Percentiles rank a stretch among this genome's conserved stretches.
phyloP scores from a whole-genome alignment of 37 sponge, comb jelly and placozoan species.

The Aplysina aerophoba region DNA sequence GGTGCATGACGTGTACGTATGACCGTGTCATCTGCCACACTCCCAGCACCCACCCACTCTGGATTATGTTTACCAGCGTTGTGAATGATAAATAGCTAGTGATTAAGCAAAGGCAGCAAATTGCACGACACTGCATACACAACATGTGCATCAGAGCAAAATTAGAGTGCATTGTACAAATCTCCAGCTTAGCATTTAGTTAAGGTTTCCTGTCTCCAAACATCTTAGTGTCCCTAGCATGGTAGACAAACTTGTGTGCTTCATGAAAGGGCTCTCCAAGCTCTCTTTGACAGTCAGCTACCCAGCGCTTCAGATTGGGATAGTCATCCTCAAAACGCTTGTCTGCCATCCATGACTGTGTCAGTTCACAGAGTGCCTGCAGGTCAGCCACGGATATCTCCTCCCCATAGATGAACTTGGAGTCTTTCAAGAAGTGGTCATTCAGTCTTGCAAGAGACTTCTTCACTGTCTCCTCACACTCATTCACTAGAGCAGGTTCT shows the following conservation, averaged over 20 bases:
- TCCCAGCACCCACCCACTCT: too few species aligned
- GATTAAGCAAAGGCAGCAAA: too few species aligned
- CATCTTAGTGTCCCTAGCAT: slow-evolving; percentile 32
- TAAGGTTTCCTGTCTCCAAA: neutral
- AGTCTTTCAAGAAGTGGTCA: slow-evolving; percentile 59
- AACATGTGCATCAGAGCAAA: too few species aligned
- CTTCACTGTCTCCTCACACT: slow-evolving; percentile 14
- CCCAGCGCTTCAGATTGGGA: slow-evolving; percentile 64
- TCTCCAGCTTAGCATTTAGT: too few species aligned
- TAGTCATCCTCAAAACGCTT: slow-evolving; percentile 32
- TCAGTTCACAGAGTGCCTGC: slow-evolving; percentile 79
- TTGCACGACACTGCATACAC: too few species aligned
- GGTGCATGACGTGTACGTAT: too few species aligned
- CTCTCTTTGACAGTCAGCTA: slow-evolving; percentile 55
- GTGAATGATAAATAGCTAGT: too few species aligned
- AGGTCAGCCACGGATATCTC: slow-evolving; percentile 83
- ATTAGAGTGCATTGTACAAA: too few species aligned
- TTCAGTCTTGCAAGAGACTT: slow-evolving; percentile 54
- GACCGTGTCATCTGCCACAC: too few species aligned
- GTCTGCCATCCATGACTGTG: slow-evolving; percentile 68
- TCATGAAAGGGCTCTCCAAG: slow-evolving; percentile 74
- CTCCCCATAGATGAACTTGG: slow-evolving; percentile 68
- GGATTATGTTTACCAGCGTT: too few species aligned
- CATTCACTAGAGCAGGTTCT: slow-evolving; percentile 8
- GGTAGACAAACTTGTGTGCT: slow-evolving; percentile 68